Evolutionary conservation across 1,140 invertebrate species (phyloP), one percentile per base, ranked within the genome.

Genomic region (Anagrus nilaparvatae): DNA sequence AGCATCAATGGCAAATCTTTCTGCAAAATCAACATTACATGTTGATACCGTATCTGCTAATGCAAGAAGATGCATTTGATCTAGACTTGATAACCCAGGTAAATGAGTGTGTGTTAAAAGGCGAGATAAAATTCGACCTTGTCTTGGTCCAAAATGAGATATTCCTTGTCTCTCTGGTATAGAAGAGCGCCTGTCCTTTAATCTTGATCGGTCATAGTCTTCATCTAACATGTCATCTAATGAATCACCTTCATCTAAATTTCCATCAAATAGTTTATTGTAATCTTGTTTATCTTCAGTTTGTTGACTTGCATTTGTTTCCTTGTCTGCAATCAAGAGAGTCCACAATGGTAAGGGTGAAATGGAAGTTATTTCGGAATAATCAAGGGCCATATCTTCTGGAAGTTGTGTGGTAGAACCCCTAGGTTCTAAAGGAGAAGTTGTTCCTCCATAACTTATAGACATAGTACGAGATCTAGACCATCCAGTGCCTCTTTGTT

Each of bases 41-140:
- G 88, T 92, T 0, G 93, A 92, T 1, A 99, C 92, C 0, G 97
- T 98, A 55, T 99, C 96, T 17, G 95, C 95, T 16, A 99, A 62
- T 5, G 96, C 96, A 7, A 99, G 65, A 19, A 99, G 70, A 69
- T 99, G 96, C 94, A 99, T 98, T 65, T 99, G 97, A 69, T 99
- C 97, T 17, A 99, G 75, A 58, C 90, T 95, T 3, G 92, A 96
- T 4, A 99, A 69, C 1, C 95, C 95, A 1, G 96, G 96, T 14
- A 99, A 70, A 65, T 97, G 94, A 2, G 89, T 94, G 62, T 97
- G 93, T 0, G 94, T 97, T 9, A 99, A 70, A 14, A 97, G 72
- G 3, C 90, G 77, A 0, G 90, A 91, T 7, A 97, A 65, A 0
- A 88, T 68, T 36, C 82, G 70, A 50, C 79, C 84, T 69, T 90